A percentile compares a stretch with the other conserved stretches of the same genome.
phyloP scores from a whole-genome alignment of 2,113 vertebrate genomes.

The Madoqua kirkii region DNA sequence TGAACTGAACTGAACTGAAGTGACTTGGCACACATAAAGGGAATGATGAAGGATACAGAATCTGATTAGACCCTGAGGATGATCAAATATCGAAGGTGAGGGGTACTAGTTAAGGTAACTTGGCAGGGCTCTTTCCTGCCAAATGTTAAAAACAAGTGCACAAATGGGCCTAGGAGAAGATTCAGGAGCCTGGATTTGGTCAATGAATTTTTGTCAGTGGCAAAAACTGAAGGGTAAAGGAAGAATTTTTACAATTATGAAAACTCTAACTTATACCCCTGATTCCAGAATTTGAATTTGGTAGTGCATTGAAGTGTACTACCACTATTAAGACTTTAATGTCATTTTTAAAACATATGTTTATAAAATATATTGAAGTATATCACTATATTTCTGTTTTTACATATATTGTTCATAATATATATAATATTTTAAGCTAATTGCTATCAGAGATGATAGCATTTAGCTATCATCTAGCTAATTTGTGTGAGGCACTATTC shows the following conservation, averaged over 20 bases:
- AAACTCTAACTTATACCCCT: background rate
- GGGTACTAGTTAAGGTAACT: background rate
- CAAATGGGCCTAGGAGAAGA: background rate
- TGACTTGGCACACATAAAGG: background rate
- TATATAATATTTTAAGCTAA: background rate
- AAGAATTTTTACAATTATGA: background rate
- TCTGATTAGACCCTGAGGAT: background rate
- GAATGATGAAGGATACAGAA: background rate
- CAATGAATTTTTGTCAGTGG: background rate
- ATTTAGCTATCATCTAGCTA: too few relatives aligned
- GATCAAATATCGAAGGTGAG: background rate
- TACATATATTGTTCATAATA: background rate
- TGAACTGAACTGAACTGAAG: background rate
- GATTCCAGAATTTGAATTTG: background rate
- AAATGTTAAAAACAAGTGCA: background rate
- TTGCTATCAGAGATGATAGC: background rate
- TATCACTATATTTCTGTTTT: background rate
- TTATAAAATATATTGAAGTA: background rate
- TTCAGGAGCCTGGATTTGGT: background rate
- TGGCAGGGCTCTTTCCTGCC: background rate
- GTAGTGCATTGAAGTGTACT: background rate
- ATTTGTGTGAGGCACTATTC: background rate
- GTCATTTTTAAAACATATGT: background rate
- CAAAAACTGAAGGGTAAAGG: background rate
- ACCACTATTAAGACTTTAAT: background rate